Evolutionary conservation across 2,113 vertebrate species (phyloP).

Genomic region (Pipa parva): DNA sequence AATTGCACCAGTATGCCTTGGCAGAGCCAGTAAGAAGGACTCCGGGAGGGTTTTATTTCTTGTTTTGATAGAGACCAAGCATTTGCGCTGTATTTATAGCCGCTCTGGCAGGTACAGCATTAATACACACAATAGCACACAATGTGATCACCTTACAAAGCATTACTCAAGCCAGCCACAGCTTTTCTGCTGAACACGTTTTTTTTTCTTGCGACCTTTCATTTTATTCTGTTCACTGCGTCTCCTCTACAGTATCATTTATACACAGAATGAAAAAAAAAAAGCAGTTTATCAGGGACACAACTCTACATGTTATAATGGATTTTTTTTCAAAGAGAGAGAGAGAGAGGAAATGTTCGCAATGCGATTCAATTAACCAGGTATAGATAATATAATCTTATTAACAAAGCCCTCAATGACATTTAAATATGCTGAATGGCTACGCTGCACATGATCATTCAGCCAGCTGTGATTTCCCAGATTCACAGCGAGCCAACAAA

Average conservation of each 20-base stretch:
- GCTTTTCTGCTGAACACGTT: conserved; percentile 29
- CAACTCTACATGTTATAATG: no score
- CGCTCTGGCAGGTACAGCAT: conserved; percentile 28
- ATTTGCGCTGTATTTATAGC: conserved; percentile 34
- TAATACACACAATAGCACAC: conserved; percentile 32
- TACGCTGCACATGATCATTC: no score
- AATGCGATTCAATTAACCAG: no score
- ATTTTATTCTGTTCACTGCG: conserved; percentile 25
- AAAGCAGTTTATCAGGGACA: not conserved
- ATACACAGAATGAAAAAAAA: conserved; percentile 25
- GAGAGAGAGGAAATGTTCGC: no score
- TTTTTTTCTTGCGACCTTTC: conserved; percentile 20
- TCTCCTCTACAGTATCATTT: conserved; percentile 31
- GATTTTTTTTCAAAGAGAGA: no score
- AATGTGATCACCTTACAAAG: conserved; percentile 33
- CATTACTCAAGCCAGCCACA: conserved; percentile 32
- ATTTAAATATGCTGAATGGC: no score
- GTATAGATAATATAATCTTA: no score
- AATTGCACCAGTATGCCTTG: conserved; percentile 12
- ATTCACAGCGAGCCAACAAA: no score
- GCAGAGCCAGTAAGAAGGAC: conserved; percentile 3
- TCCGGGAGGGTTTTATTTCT: conserved; percentile 30
- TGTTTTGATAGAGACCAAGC: conserved; percentile 30
- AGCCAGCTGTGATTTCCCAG: no score
- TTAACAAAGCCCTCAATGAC: no score